Evolutionary conservation across 1,140 invertebrate species (phyloP).

Genomic region (Nomia melanderi): DNA sequence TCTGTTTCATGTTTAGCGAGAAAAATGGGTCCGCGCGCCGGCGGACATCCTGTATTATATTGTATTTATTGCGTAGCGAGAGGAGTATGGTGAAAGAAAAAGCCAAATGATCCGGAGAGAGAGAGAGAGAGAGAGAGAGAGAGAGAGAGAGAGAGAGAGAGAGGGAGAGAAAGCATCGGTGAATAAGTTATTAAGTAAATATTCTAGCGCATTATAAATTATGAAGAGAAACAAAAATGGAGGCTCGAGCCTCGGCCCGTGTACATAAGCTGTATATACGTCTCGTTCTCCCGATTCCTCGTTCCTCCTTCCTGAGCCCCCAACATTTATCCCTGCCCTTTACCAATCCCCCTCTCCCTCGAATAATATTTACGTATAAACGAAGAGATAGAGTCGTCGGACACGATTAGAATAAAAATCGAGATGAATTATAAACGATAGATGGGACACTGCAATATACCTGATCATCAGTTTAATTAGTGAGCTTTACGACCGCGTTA

Average conservation of each 20-base stretch:
- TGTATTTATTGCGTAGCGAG: slow-evolving; percentile 75
- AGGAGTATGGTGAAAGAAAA: slow-evolving; percentile 1
- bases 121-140: slow-evolving; percentile 62
- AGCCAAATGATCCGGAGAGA: slow-evolving; percentile 43
- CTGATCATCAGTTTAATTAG: slow-evolving; percentile 79
- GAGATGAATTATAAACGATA: slow-evolving; percentile 71
- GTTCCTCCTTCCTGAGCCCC: not conserved
- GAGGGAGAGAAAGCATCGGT: slow-evolving; percentile 56
- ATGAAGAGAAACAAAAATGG: slow-evolving; percentile 52
- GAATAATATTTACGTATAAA: slow-evolving; percentile 67
- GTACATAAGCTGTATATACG: slow-evolving; percentile 74
- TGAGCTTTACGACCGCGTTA: slow-evolving; percentile 75
- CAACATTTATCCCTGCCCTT: not conserved
- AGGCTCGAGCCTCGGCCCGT: slow-evolving; percentile 38
- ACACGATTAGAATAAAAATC: slow-evolving; percentile 64
- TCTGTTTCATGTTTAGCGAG: slow-evolving; percentile 13
- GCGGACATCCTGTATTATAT: slow-evolving; percentile 72
- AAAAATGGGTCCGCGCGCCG: too few species aligned
- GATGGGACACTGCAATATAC: slow-evolving; percentile 81
- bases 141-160: slow-evolving; percentile 61
- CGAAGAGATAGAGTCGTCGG: slow-evolving; percentile 68
- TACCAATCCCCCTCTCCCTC: not conserved
- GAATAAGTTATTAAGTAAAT: slow-evolving; percentile 78
- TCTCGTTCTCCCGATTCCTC: slow-evolving; percentile 37
- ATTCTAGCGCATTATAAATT: slow-evolving; percentile 71